phyloP scores from a whole-genome alignment of 2,113 vertebrate genomes.

The Corvus cornix region DNA sequence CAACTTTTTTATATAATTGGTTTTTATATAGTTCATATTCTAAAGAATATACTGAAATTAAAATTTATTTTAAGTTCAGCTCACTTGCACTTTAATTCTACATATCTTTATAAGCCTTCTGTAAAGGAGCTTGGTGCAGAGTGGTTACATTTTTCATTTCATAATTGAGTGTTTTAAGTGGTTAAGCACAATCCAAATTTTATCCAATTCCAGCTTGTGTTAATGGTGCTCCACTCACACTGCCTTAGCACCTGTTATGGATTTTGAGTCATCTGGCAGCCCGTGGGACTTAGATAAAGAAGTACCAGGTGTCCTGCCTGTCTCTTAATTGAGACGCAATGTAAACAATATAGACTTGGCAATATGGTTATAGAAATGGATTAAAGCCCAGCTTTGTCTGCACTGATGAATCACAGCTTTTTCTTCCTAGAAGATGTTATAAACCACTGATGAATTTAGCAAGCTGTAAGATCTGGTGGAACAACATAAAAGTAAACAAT shows the following conservation, averaged over 20 bases:
- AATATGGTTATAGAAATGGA: conserved; percentile 77
- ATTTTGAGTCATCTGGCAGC: conserved; percentile 84
- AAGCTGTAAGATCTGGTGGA: conserved; percentile 48
- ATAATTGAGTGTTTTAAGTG: conserved; percentile 72
- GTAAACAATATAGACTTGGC: conserved; percentile 80
- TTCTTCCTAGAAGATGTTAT: conserved; percentile 60
- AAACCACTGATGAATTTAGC: conserved; percentile 67
- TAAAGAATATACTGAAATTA: conserved; percentile 10
- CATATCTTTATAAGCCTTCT: conserved; percentile 46
- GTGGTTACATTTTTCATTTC: conserved; percentile 68
- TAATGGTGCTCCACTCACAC: conserved; percentile 72
- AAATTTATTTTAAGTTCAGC: conserved; percentile 6
- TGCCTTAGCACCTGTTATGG: conserved; percentile 81
- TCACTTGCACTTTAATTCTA: conserved; percentile 30
- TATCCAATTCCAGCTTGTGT: conserved; percentile 70
- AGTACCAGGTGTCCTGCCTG: conserved; percentile 82
- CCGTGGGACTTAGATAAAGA: conserved; percentile 78
- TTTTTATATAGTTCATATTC: not conserved
- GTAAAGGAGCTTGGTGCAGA: conserved; percentile 19
- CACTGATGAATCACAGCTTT: conserved; percentile 72
- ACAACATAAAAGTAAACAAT: conserved; percentile 33
- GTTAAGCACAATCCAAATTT: conserved; percentile 71
- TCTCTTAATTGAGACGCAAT: conserved; percentile 80
- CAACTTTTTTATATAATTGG: not conserved
- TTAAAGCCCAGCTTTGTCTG: conserved; percentile 77